Conservation (phyloP, 2,797 vertebrate genomes). For the Sebastolobus alascanus region DNA sequence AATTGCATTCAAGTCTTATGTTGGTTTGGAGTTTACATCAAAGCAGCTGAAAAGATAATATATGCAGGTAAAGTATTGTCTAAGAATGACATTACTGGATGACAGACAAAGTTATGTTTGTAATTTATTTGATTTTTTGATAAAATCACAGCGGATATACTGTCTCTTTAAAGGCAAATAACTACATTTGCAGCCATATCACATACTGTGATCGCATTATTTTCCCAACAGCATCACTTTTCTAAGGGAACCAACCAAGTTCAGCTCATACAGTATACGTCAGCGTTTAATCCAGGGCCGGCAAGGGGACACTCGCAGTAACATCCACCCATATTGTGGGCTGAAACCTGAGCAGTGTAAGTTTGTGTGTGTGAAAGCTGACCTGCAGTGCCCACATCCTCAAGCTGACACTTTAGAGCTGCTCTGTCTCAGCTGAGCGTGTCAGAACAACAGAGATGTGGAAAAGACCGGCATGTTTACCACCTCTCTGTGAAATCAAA, state of each 20-base stretch:
- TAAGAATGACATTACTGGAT: neutral
- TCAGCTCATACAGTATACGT: neutral
- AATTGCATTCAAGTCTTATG: neutral
- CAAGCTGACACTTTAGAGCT: conserved; percentile 81
- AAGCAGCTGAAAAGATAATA: neutral
- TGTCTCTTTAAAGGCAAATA: neutral
- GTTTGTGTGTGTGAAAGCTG: conserved; percentile 81
- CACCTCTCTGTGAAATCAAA: conserved; percentile 86
- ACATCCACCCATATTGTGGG: conserved; percentile 70
- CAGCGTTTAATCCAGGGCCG: conserved; percentile 28
- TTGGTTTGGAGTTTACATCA: neutral
- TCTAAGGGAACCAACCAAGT: neutral
- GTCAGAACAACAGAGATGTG: conserved; percentile 81
- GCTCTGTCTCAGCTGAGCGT: conserved; percentile 80
- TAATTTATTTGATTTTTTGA: no score
- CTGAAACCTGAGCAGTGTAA: conserved; percentile 73
- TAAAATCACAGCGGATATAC: no score
- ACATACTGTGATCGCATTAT: neutral
- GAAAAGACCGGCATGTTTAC: conserved; percentile 85
- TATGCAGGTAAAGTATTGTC: neutral
- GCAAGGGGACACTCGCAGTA: conserved; percentile 51
- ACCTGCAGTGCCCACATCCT: conserved; percentile 81
- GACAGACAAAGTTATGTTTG: neutral
- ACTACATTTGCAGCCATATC: neutral
- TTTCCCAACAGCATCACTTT: neutral